These are phyloP conservation scores for Phocoena sinus DNA, from an alignment of 2,113 vertebrate genomes.

Conservation along the genomic window DNA sequence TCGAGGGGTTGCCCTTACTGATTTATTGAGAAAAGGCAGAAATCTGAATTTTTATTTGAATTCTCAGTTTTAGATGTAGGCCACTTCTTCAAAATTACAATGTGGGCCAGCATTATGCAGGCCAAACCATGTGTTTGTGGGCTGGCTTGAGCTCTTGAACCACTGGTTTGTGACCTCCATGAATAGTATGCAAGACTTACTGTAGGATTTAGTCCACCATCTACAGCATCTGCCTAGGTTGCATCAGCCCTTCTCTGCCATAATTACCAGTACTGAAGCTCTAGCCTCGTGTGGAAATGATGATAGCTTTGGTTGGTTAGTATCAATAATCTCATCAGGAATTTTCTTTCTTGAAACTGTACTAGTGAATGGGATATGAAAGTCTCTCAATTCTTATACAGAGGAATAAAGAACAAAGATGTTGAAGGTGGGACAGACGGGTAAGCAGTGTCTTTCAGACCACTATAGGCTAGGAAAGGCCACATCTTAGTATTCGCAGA, in stretches of 20 bases:
- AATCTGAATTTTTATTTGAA: not conserved
- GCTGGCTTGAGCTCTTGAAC: not conserved
- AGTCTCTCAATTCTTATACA: not conserved
- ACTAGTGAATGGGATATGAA: not conserved
- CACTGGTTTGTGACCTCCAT: not conserved
- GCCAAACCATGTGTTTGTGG: not conserved
- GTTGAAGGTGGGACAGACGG: not conserved
- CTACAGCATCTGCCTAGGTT: not conserved
- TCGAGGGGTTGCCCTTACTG: not conserved
- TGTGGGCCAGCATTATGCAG: not conserved
- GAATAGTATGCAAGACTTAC: not conserved
- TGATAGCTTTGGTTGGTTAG: not conserved
- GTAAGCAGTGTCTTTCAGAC: not conserved
- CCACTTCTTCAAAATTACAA: slow-evolving; percentile 18
- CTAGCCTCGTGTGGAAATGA: not conserved
- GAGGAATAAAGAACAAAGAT: not conserved
- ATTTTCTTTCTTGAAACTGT: not conserved
- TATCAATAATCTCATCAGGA: not conserved
- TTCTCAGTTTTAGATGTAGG: slow-evolving; percentile 1
- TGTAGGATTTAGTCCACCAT: not conserved
- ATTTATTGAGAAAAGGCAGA: not conserved
- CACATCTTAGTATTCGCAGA: not conserved
- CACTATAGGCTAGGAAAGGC: not conserved
- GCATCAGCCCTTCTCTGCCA: not conserved
- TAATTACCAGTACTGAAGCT: not conserved